phyloP scores from a whole-genome alignment of 1,140 invertebrate genomes.

The Batillaria attramentaria region DNA sequence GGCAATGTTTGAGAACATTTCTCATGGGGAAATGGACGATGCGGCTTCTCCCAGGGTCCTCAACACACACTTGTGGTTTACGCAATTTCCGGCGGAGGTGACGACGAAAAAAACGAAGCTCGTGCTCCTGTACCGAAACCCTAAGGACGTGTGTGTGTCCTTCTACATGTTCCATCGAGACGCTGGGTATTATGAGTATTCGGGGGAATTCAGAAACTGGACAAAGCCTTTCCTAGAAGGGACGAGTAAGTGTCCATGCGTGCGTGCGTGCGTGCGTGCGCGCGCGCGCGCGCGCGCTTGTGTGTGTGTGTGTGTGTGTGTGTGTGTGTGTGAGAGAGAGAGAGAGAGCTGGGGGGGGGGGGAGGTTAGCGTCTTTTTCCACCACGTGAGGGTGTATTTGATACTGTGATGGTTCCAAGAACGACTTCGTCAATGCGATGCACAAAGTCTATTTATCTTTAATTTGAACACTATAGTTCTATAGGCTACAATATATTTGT shows the following conservation, averaged over 20 bases:
- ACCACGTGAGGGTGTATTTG: too few relatives aligned
- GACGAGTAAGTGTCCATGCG: constrained; percentile 52
- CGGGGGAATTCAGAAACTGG: constrained; percentile 47
- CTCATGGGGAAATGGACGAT: neutral
- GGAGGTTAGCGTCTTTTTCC: too few relatives aligned
- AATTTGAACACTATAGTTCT: too few relatives aligned
- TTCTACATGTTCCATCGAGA: constrained; percentile 46
- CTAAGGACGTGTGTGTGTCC: constrained; percentile 55
- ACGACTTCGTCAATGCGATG: too few relatives aligned
- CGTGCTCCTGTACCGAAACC: constrained; percentile 51
- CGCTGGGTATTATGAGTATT: constrained; percentile 45
- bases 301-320: neutral
- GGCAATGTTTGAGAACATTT: neutral
- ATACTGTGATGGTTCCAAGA: too few relatives aligned
- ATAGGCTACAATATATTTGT: too few relatives aligned
- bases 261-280: neutral
- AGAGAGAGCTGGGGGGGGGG: too few relatives aligned
- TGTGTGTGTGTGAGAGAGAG: too few relatives aligned
- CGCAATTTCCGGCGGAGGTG: constrained; percentile 24
- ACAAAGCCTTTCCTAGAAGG: constrained; percentile 40
- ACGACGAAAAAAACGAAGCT: constrained; percentile 49
- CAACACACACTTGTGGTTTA: constrained; percentile 46
- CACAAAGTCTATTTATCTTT: too few relatives aligned
- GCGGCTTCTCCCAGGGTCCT: constrained; percentile 22
- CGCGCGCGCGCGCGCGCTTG: neutral